Evolutionary conservation across 2,113 vertebrate species (phyloP).

Genomic region (Puma concolor): DNA sequence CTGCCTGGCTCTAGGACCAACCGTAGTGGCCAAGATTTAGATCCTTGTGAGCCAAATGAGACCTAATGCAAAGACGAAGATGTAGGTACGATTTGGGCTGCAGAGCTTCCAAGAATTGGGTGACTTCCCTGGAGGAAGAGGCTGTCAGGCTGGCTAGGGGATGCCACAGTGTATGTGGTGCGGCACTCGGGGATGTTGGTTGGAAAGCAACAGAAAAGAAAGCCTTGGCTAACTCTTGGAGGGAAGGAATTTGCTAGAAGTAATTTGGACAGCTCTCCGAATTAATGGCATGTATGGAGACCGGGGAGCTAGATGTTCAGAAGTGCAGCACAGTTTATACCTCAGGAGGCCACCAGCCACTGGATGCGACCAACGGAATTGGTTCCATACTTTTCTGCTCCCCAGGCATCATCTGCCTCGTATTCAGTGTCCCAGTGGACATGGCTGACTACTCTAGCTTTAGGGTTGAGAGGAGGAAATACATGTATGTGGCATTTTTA

Average conservation of each 20-base stretch:
- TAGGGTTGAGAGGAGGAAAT: background rate
- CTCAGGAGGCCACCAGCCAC: background rate
- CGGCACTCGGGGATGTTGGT: background rate
- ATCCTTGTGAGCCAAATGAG: background rate
- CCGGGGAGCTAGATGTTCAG: background rate
- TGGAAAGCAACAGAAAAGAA: background rate
- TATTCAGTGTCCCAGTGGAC: background rate
- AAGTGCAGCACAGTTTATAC: background rate
- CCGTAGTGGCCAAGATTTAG: background rate
- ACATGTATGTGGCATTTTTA: background rate
- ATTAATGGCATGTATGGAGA: background rate
- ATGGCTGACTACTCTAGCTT: background rate
- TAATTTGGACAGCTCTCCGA: background rate
- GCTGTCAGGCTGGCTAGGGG: background rate
- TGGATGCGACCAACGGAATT: background rate
- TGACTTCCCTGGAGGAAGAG: background rate
- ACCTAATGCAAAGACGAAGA: background rate
- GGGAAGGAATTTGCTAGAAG: background rate
- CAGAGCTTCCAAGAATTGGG: background rate
- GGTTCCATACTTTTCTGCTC: too few species aligned
- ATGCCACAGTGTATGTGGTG: rapidly evolving
- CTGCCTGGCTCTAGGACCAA: background rate
- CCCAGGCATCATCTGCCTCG: background rate
- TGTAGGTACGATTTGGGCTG: background rate
- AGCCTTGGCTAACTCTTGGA: background rate